Evolutionary conservation across 1,140 invertebrate species (phyloP).

Genomic region (Antheraea mylitta): DNA sequence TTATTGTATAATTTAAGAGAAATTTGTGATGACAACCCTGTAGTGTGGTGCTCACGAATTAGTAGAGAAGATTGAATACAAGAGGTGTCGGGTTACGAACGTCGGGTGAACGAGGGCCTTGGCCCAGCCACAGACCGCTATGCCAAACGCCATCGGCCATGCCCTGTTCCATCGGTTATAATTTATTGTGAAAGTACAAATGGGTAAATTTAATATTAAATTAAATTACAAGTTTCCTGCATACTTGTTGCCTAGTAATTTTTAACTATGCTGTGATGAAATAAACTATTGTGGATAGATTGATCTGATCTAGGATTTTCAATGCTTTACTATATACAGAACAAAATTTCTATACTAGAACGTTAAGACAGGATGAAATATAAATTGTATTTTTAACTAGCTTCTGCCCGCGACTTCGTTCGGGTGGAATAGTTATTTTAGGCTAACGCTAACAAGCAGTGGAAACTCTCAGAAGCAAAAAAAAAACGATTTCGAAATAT

Average conservation of each 20-base stretch:
- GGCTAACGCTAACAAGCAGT: no score
- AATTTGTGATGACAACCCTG: slow-evolving; percentile 41
- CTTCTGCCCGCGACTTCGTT: no score
- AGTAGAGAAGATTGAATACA: slow-evolving; percentile 70
- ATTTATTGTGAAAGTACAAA: slow-evolving; percentile 1
- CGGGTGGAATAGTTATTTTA: no score
- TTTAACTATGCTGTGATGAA: no score
- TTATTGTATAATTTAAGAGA: not conserved
- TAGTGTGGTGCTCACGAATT: slow-evolving; percentile 52
- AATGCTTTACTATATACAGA: no score
- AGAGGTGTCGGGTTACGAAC: slow-evolving; percentile 67
- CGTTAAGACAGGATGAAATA: no score
- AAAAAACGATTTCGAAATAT: not conserved
- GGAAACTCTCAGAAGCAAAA: not conserved
- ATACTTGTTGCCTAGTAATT: no score
- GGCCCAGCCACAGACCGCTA: slow-evolving; percentile 37
- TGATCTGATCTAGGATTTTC: no score
- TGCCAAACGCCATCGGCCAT: slow-evolving; percentile 9
- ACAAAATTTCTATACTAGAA: no score
- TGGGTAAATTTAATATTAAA: not conserved
- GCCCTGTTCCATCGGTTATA: not conserved
- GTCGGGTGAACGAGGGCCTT: slow-evolving; percentile 43
- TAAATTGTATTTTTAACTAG: no score
- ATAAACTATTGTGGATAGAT: no score
- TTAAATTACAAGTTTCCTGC: no score